These are phyloP conservation scores for Drosophila colorata DNA, from an alignment of 2,888 invertebrate species.

Conservation along the genomic window DNA sequence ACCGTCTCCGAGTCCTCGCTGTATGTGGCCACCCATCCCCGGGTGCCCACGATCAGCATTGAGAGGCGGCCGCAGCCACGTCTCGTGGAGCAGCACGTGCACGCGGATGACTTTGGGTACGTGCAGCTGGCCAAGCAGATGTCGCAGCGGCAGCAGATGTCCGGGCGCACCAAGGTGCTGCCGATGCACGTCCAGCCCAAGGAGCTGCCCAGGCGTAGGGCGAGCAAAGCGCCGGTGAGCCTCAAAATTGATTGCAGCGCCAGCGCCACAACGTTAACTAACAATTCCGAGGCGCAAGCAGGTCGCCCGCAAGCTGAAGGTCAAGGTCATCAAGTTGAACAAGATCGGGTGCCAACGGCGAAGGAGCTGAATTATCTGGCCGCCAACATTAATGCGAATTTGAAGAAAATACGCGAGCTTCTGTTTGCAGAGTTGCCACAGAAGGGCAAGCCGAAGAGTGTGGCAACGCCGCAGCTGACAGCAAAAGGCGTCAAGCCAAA, in stretches of 20 bases:
- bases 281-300: constrained; percentile 1
- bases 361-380: constrained; percentile 18
- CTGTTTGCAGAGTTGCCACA: constrained; percentile 11
- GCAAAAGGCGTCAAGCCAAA: no score
- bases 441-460: no score
- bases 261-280: constrained; percentile 36
- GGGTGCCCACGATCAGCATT: neutral
- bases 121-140: constrained; percentile 34
- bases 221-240: constrained; percentile 1
- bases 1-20: neutral
- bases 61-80: neutral
- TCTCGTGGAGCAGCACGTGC: neutral
- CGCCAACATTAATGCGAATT: constrained; percentile 19
- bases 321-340: no score
- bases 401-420: constrained; percentile 18
- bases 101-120: constrained; percentile 18
- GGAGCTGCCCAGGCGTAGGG: neutral
- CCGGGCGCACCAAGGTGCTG: neutral
- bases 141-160: neutral
- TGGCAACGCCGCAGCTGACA: neutral
- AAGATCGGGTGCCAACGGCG: constrained; percentile 1
- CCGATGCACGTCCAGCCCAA: neutral
- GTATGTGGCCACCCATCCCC: neutral
- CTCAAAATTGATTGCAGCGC: neutral
- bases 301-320: no score